These are phyloP conservation scores for Geococcyx californianus DNA, from an alignment of 2,113 vertebrate genomes.

Conservation along the genomic window DNA sequence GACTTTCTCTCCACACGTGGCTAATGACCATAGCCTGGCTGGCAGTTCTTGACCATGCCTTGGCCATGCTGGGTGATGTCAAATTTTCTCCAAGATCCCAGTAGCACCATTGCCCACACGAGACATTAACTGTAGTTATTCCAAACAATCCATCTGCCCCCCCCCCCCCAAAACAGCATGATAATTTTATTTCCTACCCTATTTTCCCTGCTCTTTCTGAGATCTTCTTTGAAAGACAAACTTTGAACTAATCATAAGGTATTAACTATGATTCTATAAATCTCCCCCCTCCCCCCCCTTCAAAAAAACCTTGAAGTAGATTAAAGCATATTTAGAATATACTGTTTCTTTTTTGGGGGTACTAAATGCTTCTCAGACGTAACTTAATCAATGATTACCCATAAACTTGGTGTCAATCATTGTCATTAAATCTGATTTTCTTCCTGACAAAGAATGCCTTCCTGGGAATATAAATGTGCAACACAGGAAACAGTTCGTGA, in stretches of 20 bases:
- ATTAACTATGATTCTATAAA: background rate
- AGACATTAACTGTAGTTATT: background rate
- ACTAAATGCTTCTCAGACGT: background rate
- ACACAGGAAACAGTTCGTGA: background rate
- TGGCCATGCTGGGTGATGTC: background rate
- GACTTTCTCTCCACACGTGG: background rate
- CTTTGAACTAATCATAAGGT: background rate
- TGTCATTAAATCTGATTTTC: background rate
- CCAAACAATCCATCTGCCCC: background rate
- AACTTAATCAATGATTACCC: background rate
- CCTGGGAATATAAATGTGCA: background rate
- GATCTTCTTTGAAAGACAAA: background rate
- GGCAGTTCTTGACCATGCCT: background rate
- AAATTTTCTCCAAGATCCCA: background rate
- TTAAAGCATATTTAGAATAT: background rate
- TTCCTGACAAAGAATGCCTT: background rate
- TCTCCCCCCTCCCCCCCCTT: rapidly evolving
- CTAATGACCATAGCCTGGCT: background rate
- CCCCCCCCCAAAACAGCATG: background rate
- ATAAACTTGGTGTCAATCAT: background rate
- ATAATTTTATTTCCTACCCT: background rate
- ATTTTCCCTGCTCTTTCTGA: background rate
- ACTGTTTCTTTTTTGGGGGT: background rate
- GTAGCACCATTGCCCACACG: background rate
- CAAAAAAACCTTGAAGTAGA: background rate